Evolutionary conservation across 1,140 invertebrate species (phyloP), one percentile per base, ranked within the genome.

Genomic region (Papilio xuthus): DNA sequence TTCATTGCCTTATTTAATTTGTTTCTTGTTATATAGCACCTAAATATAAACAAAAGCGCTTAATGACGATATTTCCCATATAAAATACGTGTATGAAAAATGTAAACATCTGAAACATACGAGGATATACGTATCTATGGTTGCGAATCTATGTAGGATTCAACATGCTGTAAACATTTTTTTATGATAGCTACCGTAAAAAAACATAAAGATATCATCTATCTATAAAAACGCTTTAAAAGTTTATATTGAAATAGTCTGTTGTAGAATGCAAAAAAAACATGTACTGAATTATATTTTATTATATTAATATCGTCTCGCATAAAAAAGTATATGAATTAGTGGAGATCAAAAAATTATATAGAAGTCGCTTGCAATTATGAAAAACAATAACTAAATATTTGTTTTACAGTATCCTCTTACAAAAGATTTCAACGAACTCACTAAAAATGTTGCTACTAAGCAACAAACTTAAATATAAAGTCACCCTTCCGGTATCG

Each of bases 1-100:
- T 93, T 92, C 89, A 84, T 89, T 88, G 85, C 84, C 83, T 88
- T 86, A 86, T 84, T 84, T 88, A 84, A 84, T 86, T 84, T 37
- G 78, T 80, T 72, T 79, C 37, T 69, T 26, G 71, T 42, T 73
- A 50, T 73, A 73, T 20, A 28, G 28, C 50, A 75, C 23, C 15
- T 56, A 37, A 73, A 73, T 73, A 42, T 75, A 75, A 75, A 75
- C 71, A 73, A 73, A 70, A 20, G 37, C 4, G 13, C 15, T 63
- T 63, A 15, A 63, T 63, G 60, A 26, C 26, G 60, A 67, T 28
- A 13, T 67, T 67, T 67, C 60, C 13, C 60, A 67, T 67, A 28
- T 67, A 53, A 53, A 20, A 53, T 53, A 20, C n/a, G 50, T n/a
- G n/a, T 53, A 20, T 53, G 20, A n/a, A 53, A 8, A 18, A 18